These are phyloP conservation scores for Perodicticus potto DNA, from an alignment of 2,797 vertebrate genomes.

Conservation along the genomic window DNA sequence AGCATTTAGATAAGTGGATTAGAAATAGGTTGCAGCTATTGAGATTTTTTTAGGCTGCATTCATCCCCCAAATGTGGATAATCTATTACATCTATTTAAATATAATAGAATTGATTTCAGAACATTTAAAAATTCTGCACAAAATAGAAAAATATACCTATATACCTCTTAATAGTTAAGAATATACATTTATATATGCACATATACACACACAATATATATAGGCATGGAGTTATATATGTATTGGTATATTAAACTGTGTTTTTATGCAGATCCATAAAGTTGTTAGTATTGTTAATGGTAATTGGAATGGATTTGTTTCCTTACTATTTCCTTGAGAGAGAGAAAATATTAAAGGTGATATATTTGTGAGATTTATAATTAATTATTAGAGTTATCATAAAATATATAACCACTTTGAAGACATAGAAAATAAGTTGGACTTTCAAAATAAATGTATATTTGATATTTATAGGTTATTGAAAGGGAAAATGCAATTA, in stretches of 20 bases:
- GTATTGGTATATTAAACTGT: background rate
- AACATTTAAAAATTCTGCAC: background rate
- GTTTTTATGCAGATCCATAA: background rate
- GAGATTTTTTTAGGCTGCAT: background rate
- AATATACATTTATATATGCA: background rate
- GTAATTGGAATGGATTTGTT: background rate
- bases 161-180: background rate
- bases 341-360: background rate
- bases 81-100: background rate
- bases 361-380: background rate
- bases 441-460: background rate
- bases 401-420: background rate
- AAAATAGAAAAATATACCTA: background rate
- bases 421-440: background rate
- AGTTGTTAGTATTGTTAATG: background rate
- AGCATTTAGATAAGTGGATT: slow-evolving; percentile 12
- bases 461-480: background rate
- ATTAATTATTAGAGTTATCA: background rate
- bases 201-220: background rate
- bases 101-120: background rate
- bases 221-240: background rate
- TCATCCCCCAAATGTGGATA: background rate
- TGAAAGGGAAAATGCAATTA: background rate
- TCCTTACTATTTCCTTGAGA: background rate
- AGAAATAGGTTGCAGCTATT: background rate